Evolutionary conservation across 2,888 invertebrate species (phyloP), one percentile per base, ranked within the genome.

Genomic region (Tenthredo mesomela): DNA sequence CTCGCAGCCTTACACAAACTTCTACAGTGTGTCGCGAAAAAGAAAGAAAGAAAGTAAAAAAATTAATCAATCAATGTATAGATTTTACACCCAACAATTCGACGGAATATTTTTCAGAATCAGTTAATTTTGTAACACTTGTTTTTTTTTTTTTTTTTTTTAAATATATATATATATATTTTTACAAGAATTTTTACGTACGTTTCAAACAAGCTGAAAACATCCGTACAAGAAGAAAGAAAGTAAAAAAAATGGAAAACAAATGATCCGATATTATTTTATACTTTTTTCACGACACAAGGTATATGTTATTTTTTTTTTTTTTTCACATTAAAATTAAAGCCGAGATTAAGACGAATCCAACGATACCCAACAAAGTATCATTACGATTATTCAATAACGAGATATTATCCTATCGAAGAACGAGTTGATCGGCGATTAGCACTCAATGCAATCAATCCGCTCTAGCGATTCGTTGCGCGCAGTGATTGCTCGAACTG

Each of bases 301-400:
- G 25, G 40, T 25, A 73, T 15, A 5, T n/a, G n/a, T n/a, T n/a
- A n/a, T n/a, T n/a, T 29, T 29, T 29, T 2, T 29, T 73, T 43
- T n/a, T 43, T 43, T 12, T 43, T 1, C 6, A 1, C 15, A 25
- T n/a, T 43, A 9, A 73, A n/a, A 43, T 43, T 73, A 40, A 21
- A 43, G 71, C 43, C 21, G 12, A 43, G 21, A 43, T 43, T 25
- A 29, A 43, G 7, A 43, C 40, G 71, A 73, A 43, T 73, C 71
- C 40, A 37, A 73, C 43, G 71, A 73, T 73, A 73, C 71, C 71
- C 40, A 73, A 73, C 71, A 73, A 73, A 73, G 71, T 73, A 73
- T 73, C 18, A 10, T 43, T 25, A 40, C 43, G 43, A 73, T 25
- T 9, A 73, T 73, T 43, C 43, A 21, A 40, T 43, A 21, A 21